Evolutionary conservation across 2,888 invertebrate species (phyloP).

Genomic region (Nomada ruficornis): DNA sequence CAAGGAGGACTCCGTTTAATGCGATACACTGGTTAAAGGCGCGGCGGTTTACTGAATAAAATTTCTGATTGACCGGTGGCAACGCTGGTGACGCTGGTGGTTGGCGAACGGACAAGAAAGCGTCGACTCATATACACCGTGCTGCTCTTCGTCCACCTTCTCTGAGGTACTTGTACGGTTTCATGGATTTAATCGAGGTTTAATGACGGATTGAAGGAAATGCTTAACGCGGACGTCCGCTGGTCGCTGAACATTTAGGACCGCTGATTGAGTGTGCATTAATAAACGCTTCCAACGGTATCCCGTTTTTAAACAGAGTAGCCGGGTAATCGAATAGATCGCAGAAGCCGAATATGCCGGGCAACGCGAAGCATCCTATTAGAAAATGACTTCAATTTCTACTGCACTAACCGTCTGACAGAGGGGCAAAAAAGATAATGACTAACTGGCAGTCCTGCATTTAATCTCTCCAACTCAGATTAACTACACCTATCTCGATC

Average conservation of each 20-base stretch:
- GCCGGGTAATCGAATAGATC: conserved; percentile 17
- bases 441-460: not conserved
- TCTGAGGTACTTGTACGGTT: conserved; percentile 34
- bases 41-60: conserved; percentile 81
- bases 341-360: not conserved
- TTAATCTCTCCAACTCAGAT: conserved; percentile 39
- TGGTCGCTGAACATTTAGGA: conserved; percentile 14
- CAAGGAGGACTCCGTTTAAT: conserved; percentile 78
- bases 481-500: conserved; percentile 31
- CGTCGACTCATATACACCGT: conserved; percentile 71
- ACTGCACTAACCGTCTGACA: not conserved
- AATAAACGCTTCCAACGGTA: not conserved
- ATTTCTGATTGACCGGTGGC: conserved; percentile 82
- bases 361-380: not conserved
- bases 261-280: conserved; percentile 7
- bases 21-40: conserved; percentile 81
- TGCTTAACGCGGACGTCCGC: conserved; percentile 48
- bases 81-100: conserved; percentile 74
- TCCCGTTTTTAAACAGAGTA: not conserved
- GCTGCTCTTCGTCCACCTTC: conserved; percentile 12
- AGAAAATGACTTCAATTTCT: not conserved
- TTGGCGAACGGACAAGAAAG: conserved; percentile 74
- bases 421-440: not conserved
- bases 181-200: conserved; percentile 52
- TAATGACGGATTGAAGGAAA: conserved; percentile 58